Evolutionary conservation across 2,888 invertebrate genomes (phyloP).

Genomic region (Dasypolia templi): DNA sequence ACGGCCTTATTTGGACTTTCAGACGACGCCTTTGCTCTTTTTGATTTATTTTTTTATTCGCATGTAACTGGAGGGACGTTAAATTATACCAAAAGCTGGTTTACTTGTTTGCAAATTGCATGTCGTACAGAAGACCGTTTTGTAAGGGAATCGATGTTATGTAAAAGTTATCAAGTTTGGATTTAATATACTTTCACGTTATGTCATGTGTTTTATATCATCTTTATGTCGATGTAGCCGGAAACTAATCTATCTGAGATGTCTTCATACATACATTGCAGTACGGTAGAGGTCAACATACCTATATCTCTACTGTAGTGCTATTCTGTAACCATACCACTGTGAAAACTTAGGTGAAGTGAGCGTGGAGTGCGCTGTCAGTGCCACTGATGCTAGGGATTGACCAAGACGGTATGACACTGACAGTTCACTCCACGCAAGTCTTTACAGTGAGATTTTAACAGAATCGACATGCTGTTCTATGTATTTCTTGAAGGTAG

Average conservation of each 20-base stretch:
- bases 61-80: constrained; percentile 46
- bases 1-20: constrained; percentile 70
- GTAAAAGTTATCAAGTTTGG: constrained; percentile 51
- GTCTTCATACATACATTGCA: neutral
- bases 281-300: neutral
- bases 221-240: constrained; percentile 17
- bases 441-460: too few species aligned
- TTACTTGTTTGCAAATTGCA: constrained; percentile 55
- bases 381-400: too few species aligned
- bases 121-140: constrained; percentile 39
- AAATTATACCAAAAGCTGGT: constrained; percentile 56
- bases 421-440: too few species aligned
- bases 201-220: constrained; percentile 30
- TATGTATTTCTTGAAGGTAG: too few species aligned
- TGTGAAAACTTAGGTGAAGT: too few species aligned
- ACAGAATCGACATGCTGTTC: too few species aligned
- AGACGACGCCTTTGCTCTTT: constrained; percentile 62
- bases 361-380: too few species aligned
- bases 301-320: constrained; percentile 2
- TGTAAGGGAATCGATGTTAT: constrained; percentile 39
- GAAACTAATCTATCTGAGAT: constrained; percentile 26
- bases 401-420: too few species aligned
- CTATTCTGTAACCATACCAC: too few species aligned
- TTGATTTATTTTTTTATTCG: constrained; percentile 56
- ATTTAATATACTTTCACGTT: constrained; percentile 38